Evolutionary conservation across 2,888 invertebrate genomes (phyloP).

Genomic region (Psococerastis gibbosa): DNA sequence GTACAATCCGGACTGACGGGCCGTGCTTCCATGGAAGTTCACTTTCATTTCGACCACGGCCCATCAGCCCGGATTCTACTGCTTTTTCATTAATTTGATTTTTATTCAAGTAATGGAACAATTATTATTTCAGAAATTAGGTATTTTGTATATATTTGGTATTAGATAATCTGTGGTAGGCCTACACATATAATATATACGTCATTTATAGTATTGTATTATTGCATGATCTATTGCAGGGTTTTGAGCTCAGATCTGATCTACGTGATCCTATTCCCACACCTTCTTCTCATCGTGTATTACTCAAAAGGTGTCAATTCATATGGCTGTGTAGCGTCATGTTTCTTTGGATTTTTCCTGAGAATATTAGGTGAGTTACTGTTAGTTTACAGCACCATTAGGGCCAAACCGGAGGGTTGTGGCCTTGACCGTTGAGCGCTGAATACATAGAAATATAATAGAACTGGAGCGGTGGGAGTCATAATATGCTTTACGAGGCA

Average conservation of each 20-base stretch:
- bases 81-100: not conserved
- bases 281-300: constrained; percentile 45
- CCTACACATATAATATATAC: not conserved
- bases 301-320: constrained; percentile 41
- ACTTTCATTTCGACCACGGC: too few species aligned
- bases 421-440: too few species aligned
- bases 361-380: constrained; percentile 27
- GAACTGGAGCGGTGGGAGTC: too few species aligned
- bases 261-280: constrained; percentile 52
- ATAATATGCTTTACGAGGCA: too few species aligned
- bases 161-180: not conserved
- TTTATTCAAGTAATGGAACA: too few species aligned
- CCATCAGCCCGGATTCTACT: too few species aligned
- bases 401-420: too few species aligned
- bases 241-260: constrained; percentile 49
- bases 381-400: too few species aligned
- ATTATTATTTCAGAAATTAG: too few species aligned
- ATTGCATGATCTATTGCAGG: constrained; percentile 21
- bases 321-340: constrained; percentile 41
- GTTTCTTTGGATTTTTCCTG: constrained; percentile 29
- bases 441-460: too few species aligned
- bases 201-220: constrained; percentile 5
- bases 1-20: too few species aligned
- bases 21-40: too few species aligned
- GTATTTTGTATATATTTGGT: not conserved